A percentile compares a stretch with the other conserved stretches of the same genome.
Conservation (phyloP, 2,797 vertebrate species). For the Allobates femoralis region DNA sequence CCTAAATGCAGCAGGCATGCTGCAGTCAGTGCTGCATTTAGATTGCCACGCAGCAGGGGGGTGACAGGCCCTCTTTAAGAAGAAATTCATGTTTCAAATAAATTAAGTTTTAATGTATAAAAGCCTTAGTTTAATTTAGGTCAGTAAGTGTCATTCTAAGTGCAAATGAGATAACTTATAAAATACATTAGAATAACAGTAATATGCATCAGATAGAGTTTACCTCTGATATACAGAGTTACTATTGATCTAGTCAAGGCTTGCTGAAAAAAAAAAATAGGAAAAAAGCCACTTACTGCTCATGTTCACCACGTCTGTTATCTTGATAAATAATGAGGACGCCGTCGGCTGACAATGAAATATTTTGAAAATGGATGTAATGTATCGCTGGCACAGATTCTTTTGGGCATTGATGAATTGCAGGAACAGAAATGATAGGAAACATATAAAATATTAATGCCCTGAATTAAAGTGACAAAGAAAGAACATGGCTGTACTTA, state of each 20-base stretch:
- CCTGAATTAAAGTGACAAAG: conserved; percentile 82
- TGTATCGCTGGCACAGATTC: conserved; percentile 95
- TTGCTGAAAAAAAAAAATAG: conserved; percentile 77
- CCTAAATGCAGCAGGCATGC: no score
- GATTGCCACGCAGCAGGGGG: no score
- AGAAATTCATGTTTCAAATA: background rate
- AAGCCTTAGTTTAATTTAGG: background rate
- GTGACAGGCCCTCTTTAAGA: no score
- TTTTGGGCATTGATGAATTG: conserved; percentile 97
- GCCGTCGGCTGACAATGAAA: conserved; percentile 99
- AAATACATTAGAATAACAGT: conserved; percentile 21
- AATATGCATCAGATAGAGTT: conserved; percentile 32
- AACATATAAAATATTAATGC: conserved; percentile 99
- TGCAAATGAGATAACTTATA: conserved; percentile 16
- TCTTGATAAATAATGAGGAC: conserved; percentile 99
- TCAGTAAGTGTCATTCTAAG: background rate
- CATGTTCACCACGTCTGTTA: conserved; percentile 91
- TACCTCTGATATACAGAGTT: conserved; percentile 19
- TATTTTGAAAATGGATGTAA: conserved; percentile 99
- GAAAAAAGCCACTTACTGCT: conserved; percentile 84
- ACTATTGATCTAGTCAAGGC: conserved; percentile 70
- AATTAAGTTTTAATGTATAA: conserved; percentile 22
- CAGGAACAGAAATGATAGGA: conserved; percentile 86
- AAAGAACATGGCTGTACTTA: conserved; percentile 61
- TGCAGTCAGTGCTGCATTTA: no score